A percentile compares a stretch with the other conserved stretches of the same genome.
phyloP scores from a whole-genome alignment of 2,888 invertebrate species.

The Erpobdella octoculata region DNA sequence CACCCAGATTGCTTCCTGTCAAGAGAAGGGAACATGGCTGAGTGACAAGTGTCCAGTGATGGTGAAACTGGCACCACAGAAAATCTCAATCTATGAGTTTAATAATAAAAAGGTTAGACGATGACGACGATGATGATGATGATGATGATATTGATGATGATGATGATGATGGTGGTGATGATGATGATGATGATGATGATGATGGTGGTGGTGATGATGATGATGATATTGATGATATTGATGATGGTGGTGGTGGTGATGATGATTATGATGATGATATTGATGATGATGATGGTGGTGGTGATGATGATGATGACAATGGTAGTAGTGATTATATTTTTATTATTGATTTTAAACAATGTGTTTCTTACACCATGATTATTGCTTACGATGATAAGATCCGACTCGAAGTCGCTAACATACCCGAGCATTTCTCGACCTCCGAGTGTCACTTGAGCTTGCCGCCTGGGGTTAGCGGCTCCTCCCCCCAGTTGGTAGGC shows the following conservation, averaged over 20 bases:
- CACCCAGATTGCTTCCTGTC: not conserved
- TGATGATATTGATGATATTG: not conserved
- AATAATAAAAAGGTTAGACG: not conserved
- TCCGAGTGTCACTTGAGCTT: not conserved
- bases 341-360: too few species aligned
- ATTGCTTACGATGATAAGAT: too few species aligned
- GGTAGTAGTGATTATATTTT: too few species aligned
- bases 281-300: not conserved
- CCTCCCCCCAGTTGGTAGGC: too few species aligned
- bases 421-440: not conserved
- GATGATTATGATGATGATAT: not conserved
- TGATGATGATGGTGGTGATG: not conserved
- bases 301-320: not conserved
- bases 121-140: slow-evolving; percentile 27
- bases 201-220: slow-evolving; percentile 4
- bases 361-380: too few species aligned
- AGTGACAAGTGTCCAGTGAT: not conserved
- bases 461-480: not conserved
- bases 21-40: not conserved
- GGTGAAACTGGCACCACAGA: not conserved
- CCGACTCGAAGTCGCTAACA: not conserved
- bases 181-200: slow-evolving; percentile 24
- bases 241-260: not conserved
- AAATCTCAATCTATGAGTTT: not conserved
- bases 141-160: slow-evolving; percentile 16